Evolutionary conservation across 2,113 vertebrate species (phyloP).

Genomic region (Oncorhynchus kisutch): DNA sequence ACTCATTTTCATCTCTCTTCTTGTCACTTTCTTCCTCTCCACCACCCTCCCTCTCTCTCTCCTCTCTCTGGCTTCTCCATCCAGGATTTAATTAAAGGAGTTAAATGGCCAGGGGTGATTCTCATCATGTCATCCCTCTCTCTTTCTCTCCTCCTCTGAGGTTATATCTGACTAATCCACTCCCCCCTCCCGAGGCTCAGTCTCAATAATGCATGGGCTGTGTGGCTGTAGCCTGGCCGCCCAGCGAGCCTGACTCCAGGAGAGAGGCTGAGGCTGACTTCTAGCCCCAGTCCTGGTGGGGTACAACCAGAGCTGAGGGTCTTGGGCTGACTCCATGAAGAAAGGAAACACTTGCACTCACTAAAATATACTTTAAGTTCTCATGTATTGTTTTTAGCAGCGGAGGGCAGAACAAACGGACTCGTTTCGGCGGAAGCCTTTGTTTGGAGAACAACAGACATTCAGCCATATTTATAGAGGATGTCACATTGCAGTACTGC

Average conservation of each 20-base stretch:
- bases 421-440: no score
- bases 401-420: no score
- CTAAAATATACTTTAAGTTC: no score
- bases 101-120: conserved; percentile 75
- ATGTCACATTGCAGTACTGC: no score
- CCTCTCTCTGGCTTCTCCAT: conserved; percentile 67
- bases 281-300: no score
- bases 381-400: no score
- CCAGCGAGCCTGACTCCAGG: background rate
- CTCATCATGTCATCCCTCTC: conserved; percentile 70
- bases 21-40: background rate
- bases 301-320: background rate
- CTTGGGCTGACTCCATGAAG: background rate
- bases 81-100: conserved; percentile 89
- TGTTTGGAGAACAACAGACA: no score
- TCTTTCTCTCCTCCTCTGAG: conserved; percentile 70
- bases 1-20: background rate
- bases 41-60: background rate
- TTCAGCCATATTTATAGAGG: no score
- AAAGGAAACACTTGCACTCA: no score
- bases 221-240: background rate
- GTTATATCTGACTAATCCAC: conserved; percentile 72
- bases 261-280: background rate
- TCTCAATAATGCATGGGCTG: conserved; percentile 71
- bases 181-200: conserved; percentile 59